Evolutionary conservation across 2,113 vertebrate species (phyloP).

Genomic region (Rousettus leschenaultii): DNA sequence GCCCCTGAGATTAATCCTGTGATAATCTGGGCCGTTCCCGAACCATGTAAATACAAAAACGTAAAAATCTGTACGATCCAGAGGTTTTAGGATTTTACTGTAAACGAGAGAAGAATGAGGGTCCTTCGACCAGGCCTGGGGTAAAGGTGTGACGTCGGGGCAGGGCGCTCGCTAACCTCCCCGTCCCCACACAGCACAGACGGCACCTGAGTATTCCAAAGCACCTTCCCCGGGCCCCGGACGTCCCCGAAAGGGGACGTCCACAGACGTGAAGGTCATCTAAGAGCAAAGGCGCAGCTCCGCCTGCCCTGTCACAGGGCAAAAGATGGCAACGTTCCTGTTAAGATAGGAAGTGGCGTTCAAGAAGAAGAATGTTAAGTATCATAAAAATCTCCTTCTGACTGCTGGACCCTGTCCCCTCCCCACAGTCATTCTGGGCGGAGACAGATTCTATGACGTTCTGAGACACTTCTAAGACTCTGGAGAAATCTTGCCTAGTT

Average conservation of each 20-base stretch:
- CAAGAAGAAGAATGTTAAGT: neutral
- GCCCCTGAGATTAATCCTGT: neutral
- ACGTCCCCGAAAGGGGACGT: no score
- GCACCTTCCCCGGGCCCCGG: neutral
- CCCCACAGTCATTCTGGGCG: neutral
- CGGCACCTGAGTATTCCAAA: neutral
- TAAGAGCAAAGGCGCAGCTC: neutral
- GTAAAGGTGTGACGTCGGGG: neutral
- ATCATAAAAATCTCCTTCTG: neutral
- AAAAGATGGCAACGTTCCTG: neutral
- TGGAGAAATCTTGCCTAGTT: neutral
- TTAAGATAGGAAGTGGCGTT: neutral
- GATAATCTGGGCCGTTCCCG: neutral
- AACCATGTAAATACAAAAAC: neutral
- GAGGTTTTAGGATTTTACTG: neutral
- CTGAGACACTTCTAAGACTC: neutral
- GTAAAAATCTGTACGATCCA: neutral
- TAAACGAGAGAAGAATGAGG: neutral
- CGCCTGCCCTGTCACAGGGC: neutral
- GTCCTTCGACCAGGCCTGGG: neutral
- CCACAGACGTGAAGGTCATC: neutral
- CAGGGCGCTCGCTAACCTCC: neutral
- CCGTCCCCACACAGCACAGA: neutral
- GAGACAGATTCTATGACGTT: neutral
- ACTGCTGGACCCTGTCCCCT: neutral